phyloP scores from a whole-genome alignment of 2,888 invertebrate genomes.

The Galerucella calmariensis region DNA sequence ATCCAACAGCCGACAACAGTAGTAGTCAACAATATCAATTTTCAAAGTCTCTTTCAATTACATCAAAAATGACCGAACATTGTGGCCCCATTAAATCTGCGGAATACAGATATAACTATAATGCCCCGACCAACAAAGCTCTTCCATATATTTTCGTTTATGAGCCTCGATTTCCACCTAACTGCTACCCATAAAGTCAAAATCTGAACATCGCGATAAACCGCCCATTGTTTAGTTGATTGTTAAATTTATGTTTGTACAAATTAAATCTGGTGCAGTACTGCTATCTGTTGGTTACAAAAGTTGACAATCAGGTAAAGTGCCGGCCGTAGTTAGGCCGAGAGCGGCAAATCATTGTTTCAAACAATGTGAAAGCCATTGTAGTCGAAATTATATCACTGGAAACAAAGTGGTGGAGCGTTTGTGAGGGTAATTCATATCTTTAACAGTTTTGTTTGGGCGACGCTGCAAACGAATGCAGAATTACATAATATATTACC shows the following conservation, averaged over 20 bases:
- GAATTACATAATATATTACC: conserved; percentile 13
- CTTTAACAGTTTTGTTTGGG: conserved; percentile 21
- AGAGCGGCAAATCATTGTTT: conserved; percentile 51
- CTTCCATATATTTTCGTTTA: conserved; percentile 63
- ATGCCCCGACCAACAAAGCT: conserved; percentile 56
- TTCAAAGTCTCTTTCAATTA: conserved; percentile 57
- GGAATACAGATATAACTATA: conserved; percentile 60
- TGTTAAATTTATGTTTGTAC: conserved; percentile 67
- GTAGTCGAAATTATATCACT: conserved; percentile 37
- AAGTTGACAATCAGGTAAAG: conserved; percentile 62
- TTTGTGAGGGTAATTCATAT: conserved; percentile 31
- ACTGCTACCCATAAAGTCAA: conserved; percentile 63
- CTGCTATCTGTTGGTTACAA: conserved; percentile 61
- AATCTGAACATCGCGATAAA: conserved; percentile 66
- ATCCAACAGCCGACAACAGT: conserved; percentile 7
- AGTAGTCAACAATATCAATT: conserved; percentile 51
- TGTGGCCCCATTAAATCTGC: conserved; percentile 57
- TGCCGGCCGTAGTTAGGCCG: conserved; percentile 41
- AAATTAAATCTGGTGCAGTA: conserved; percentile 64
- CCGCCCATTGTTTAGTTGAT: conserved; percentile 66
- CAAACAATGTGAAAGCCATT: conserved; percentile 38
- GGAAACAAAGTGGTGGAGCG: conserved; percentile 38
- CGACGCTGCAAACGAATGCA: conserved; percentile 18
- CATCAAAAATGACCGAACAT: conserved; percentile 57
- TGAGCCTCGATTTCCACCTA: conserved; percentile 64